A percentile compares a stretch with the other conserved stretches of the same genome.
These are phyloP conservation scores for Gryon sp. DNA, from an alignment of 1,140 invertebrate species.

Conservation along the genomic window DNA sequence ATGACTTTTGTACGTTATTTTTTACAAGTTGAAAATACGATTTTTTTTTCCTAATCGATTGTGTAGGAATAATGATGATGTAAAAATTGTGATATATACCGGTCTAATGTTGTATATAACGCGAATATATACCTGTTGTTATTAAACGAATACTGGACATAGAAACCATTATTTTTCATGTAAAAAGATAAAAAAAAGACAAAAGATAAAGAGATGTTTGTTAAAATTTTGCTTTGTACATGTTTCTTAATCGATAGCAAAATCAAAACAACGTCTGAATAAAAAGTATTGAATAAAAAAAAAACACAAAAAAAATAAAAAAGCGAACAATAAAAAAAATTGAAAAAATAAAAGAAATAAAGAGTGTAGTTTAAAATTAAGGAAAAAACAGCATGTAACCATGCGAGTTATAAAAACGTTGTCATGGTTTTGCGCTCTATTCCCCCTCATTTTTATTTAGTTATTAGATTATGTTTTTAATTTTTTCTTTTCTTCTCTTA, in stretches of 20 bases:
- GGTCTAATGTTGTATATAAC: conserved; percentile 66
- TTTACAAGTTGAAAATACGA: not conserved
- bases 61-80: conserved; percentile 54
- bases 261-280: not conserved
- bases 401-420: too few relatives aligned
- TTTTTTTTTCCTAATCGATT: conserved; percentile 8
- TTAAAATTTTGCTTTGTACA: conserved; percentile 58
- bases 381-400: too few relatives aligned
- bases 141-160: conserved; percentile 54
- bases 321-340: not conserved
- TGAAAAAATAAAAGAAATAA: not conserved
- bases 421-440: not conserved
- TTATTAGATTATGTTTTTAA: conserved; percentile 7
- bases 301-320: too few relatives aligned
- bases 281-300: not conserved
- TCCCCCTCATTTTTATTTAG: not conserved
- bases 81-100: conserved; percentile 75
- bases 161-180: conserved; percentile 74
- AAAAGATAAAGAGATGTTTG: conserved; percentile 68
- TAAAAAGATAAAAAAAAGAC: conserved; percentile 66
- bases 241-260: conserved; percentile 60
- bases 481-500: not conserved
- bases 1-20: conserved; percentile 23
- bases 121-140: conserved; percentile 34
- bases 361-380: not conserved